Evolutionary conservation across 1,140 invertebrate genomes (phyloP), one percentile per base, ranked within the genome.

Genomic region (Mesaphorura yosii): DNA sequence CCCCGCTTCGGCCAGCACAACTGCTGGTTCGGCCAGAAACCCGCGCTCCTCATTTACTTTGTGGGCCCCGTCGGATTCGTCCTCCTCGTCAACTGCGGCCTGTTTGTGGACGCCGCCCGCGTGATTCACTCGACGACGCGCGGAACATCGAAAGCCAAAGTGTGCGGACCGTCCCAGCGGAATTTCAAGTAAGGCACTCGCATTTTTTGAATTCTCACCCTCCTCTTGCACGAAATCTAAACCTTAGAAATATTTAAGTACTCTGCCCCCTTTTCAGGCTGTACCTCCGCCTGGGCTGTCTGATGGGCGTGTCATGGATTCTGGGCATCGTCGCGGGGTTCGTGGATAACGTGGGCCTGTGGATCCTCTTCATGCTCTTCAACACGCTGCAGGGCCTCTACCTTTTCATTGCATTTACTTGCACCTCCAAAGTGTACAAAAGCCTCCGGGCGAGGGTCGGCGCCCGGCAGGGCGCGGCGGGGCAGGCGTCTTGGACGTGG

Each of bases 331-430:
- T 75, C 1, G 75, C 75, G 0, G 72, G 68, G 7, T 66, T 68
- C 12, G 51, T 74, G 0, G 69, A 75, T 46, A 55, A 69, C 12
- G 48, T 49, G 29, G 63, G 65, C 19, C 60, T 78, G 6, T 72
- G 70, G 67, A 76, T 76, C 58, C 56, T 74, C 5, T 78, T 78
- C 63, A 71, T 78, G 2, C 58, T 72, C 3, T 63, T 78, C 15
- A 78, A 78, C 60, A 73, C 75, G 4, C 66, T 77, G 10, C 76
- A 78, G 63, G 77, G 77, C 2, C 57, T 78, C 10, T 78, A 78
- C 62, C 75, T 79, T 28, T 76, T 78, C 57, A 54, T 76, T 1
- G 75, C 75, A 0, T 78, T 78, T 66, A 74, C 77, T 7, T 77
- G 72, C 57, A 75, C 68, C 5, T 57, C 67, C 6, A 69, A 69